These are phyloP conservation scores for Xenopus laevis DNA, from an alignment of 2,113 vertebrate genomes.

Conservation along the genomic window DNA sequence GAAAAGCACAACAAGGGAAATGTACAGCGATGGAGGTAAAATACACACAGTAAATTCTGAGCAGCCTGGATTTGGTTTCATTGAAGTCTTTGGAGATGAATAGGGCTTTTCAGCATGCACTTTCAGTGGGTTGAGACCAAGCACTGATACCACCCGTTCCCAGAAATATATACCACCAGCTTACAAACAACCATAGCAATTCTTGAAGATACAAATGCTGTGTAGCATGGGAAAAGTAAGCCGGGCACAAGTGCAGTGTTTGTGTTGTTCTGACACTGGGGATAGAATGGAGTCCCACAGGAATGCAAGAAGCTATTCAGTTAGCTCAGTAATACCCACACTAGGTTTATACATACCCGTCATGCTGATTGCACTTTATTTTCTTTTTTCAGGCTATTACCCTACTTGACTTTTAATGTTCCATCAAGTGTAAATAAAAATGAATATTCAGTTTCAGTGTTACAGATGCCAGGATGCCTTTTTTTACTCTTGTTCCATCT, in stretches of 20 bases:
- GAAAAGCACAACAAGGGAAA: no score
- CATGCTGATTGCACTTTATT: no score
- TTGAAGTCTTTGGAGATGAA: conserved; percentile 30
- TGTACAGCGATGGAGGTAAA: not conserved
- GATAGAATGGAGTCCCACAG: not conserved
- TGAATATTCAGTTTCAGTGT: no score
- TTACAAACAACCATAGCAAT: conserved; percentile 14
- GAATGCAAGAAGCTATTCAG: not conserved
- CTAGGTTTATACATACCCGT: no score
- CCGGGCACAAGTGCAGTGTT: conserved; percentile 5
- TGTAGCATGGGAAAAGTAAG: conserved; percentile 25
- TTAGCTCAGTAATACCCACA: no score
- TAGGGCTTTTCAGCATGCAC: conserved; percentile 26
- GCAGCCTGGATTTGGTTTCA: conserved; percentile 28
- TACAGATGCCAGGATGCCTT: no score
- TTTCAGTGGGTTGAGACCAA: conserved; percentile 14
- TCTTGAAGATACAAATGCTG: not conserved
- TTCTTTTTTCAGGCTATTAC: no score
- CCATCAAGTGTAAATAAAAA: no score
- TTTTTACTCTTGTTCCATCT: no score
- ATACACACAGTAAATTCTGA: conserved; percentile 9
- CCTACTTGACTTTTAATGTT: no score
- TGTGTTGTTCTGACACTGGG: conserved; percentile 2
- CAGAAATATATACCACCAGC: conserved; percentile 38
- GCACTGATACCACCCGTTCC: conserved; percentile 23